A percentile compares a stretch with the other conserved stretches of the same genome.
Conservation (phyloP, 1,140 invertebrate species). For the Lasaia peninsularis region DNA sequence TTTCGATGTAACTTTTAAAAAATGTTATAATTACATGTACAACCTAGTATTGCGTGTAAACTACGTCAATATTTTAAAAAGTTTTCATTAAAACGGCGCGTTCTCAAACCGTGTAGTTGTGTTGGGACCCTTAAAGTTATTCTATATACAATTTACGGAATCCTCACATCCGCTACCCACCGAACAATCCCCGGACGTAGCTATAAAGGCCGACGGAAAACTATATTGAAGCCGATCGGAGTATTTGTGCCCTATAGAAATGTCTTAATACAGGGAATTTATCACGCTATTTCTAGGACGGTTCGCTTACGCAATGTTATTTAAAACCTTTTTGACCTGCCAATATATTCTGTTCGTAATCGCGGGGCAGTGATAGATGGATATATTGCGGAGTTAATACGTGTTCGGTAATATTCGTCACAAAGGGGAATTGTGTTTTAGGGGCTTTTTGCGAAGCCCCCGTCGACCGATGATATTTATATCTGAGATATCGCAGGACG, state of each 20-base stretch:
- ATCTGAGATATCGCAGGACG: no score
- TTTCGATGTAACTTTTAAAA: no score
- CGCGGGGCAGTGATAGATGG: conserved; percentile 4
- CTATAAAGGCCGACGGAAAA: conserved; percentile 19
- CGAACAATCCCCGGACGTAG: conserved; percentile 23
- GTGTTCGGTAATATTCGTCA: not conserved
- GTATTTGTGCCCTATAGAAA: conserved; percentile 16
- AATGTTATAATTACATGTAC: no score
- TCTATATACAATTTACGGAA: conserved; percentile 27
- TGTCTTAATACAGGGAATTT: conserved; percentile 14
- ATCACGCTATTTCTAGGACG: conserved; percentile 11
- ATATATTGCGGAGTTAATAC: conserved; percentile 1
- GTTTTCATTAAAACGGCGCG: not conserved
- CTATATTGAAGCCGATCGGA: conserved; percentile 18
- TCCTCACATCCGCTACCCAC: conserved; percentile 22
- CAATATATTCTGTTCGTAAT: conserved; percentile 7
- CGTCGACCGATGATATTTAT: no score
- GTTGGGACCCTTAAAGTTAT: conserved; percentile 3
- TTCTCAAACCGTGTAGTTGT: not conserved
- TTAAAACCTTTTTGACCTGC: conserved; percentile 12
- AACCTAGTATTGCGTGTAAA: no score
- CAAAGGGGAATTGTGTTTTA: not conserved
- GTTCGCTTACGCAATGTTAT: conserved; percentile 11
- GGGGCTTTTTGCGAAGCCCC: not conserved
- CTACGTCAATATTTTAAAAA: no score